phyloP scores from a whole-genome alignment of 1,140 invertebrate species.

The Hetaerina americana region DNA sequence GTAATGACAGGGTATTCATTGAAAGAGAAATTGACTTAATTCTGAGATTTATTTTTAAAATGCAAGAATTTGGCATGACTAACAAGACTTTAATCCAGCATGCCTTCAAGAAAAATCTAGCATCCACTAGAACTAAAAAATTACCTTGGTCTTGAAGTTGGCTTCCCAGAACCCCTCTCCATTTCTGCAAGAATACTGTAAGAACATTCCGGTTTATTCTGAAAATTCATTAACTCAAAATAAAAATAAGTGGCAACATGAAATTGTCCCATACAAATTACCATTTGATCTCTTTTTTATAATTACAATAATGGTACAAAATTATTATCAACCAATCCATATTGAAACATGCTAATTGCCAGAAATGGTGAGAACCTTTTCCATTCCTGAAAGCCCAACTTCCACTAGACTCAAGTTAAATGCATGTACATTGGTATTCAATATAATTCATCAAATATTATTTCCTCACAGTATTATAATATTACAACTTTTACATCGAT shows the following conservation, averaged over 20 bases:
- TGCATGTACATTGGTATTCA: background rate
- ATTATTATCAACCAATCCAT: background rate
- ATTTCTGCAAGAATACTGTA: slow-evolving; percentile 8
- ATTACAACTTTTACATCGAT: background rate
- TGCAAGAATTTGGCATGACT: background rate
- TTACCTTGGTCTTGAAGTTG: slow-evolving; percentile 8
- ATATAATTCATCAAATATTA: background rate
- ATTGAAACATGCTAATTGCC: background rate
- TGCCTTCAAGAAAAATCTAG: background rate
- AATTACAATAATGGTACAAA: background rate
- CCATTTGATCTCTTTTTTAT: background rate
- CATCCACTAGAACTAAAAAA: slow-evolving; percentile 4
- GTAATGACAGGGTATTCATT: no score
- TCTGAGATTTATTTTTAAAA: background rate
- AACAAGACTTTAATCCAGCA: background rate
- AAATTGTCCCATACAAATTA: background rate
- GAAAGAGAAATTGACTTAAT: no score
- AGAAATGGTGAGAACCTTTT: slow-evolving; percentile 5
- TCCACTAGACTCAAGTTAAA: slow-evolving; percentile 3
- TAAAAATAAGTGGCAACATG: slow-evolving; percentile 2
- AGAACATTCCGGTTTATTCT: slow-evolving; percentile 5
- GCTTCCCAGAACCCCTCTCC: slow-evolving; percentile 8
- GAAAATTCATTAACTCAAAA: slow-evolving; percentile 7
- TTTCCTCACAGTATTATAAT: background rate
- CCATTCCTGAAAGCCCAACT: slow-evolving; percentile 6